Base-by-base conservation (phyloP, 2,888 invertebrate genomes). In the Xestia c-nigrum region DNA sequence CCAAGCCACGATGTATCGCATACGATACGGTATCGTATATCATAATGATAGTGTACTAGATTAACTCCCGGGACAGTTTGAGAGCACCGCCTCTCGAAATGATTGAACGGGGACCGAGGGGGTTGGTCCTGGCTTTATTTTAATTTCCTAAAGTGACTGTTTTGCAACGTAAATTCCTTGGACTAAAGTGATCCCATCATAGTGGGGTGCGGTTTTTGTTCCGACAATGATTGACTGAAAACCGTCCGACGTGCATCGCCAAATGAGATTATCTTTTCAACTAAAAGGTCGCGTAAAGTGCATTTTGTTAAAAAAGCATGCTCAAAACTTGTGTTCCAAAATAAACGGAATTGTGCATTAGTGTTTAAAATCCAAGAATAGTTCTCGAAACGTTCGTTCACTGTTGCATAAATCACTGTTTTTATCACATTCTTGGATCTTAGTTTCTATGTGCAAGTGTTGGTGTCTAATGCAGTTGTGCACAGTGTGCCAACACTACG, bases 71-170 rank as follows among this genome's bases (percentile, higher is more conserved):
- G 92, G 95, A 94, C 94, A 91, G 92, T 94, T 94, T 93, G 94
- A 92, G 94, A 94, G 92, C 91, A 91, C 86, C 91, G 92, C 92
- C 94, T 94, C 93, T 96, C 91, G 94, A 95, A 95, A 96, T 96
- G 96, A 96, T 96, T 96, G 96, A 96, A 93, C 94, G 91, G 96
- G 96, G 96, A 95, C 95, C 93, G 92, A 93, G 94, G 94, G 94
- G 94, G 93, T 94, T 95, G 93, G 93, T 91, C 81, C 91, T 89
- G 91, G 94, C 93, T 94, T 95, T 94, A 95, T 96, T 96, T 96
- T 96, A 96, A 96, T 96, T 96, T 95, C 90, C 94, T 94, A 94
- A 96, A 96, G 96, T 96, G 95, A 93, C 94, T 94, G 93, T 94
- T 96, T 95, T 94, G 95, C 94, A 94, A 94, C 94, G 92, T 94